A percentile compares a stretch with the other conserved stretches of the same genome.
Evolutionary conservation across 2,888 invertebrate species (phyloP).

Genomic region (Agrochola macilenta): DNA sequence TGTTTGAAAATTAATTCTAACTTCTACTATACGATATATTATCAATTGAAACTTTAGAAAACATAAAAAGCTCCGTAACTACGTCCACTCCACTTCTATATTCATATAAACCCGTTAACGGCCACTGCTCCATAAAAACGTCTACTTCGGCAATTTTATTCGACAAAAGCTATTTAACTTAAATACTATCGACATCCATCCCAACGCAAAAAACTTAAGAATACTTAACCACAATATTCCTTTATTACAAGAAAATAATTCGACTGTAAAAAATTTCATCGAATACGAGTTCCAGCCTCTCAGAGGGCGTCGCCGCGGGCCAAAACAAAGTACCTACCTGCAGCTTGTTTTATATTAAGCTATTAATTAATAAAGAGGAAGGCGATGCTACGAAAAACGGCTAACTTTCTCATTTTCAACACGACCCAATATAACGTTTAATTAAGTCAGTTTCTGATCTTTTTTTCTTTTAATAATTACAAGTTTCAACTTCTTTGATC

Average conservation of each 20-base stretch:
- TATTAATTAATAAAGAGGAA: constrained; percentile 75
- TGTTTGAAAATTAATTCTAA: background rate
- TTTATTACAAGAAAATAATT: constrained; percentile 35
- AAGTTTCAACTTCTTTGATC: constrained; percentile 76
- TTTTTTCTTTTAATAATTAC: constrained; percentile 75
- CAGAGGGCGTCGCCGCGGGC: constrained; percentile 41
- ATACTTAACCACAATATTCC: constrained; percentile 14
- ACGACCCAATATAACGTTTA: constrained; percentile 74
- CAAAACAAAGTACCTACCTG: constrained; percentile 49
- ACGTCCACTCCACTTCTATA: background rate
- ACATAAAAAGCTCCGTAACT: background rate
- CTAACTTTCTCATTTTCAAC: constrained; percentile 75
- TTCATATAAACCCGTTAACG: background rate
- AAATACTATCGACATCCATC: background rate
- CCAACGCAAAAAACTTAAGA: constrained; percentile 9
- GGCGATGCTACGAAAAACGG: constrained; percentile 66
- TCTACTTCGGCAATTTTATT: background rate
- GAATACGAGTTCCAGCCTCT: constrained; percentile 35
- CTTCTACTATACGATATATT: background rate
- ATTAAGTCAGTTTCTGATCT: constrained; percentile 72
- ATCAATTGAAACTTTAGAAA: background rate
- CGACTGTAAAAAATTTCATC: constrained; percentile 35
- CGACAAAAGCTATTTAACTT: background rate
- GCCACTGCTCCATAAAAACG: no score
- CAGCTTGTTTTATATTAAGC: constrained; percentile 71